These are phyloP conservation scores for Matsumyia berberina DNA, from an alignment of 2,888 invertebrate species.

Conservation along the genomic window DNA sequence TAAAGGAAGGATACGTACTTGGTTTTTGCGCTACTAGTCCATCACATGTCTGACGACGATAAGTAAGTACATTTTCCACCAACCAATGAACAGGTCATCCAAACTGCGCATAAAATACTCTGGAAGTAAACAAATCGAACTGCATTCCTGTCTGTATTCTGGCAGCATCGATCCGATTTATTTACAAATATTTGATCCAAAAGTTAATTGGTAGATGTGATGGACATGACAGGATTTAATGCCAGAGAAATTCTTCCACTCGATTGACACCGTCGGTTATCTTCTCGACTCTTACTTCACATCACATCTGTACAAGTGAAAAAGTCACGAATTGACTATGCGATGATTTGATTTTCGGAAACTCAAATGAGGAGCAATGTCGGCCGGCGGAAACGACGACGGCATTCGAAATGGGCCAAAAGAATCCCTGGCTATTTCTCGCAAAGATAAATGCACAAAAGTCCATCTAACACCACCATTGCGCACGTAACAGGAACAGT, in stretches of 20 bases:
- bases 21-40: no score
- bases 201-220: slow-evolving; percentile 4
- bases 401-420: slow-evolving; percentile 49
- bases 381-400: slow-evolving; percentile 26
- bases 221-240: not conserved
- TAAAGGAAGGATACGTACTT: no score
- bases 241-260: slow-evolving; percentile 1
- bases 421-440: not conserved
- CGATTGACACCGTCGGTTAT: slow-evolving; percentile 23
- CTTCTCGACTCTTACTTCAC: not conserved
- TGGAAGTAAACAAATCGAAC: not conserved
- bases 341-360: slow-evolving; percentile 63
- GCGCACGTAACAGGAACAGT: slow-evolving; percentile 56
- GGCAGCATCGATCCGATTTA: not conserved
- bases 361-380: slow-evolving; percentile 23
- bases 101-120: no score
- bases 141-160: not conserved
- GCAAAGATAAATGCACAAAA: slow-evolving; percentile 12
- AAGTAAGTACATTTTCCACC: no score
- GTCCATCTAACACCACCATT: slow-evolving; percentile 17
- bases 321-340: slow-evolving; percentile 56
- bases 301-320: slow-evolving; percentile 21
- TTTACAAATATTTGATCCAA: not conserved
- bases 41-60: no score
- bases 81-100: no score